Evolutionary conservation across 2,888 invertebrate species (phyloP).

Genomic region (Thereva nobilitata): DNA sequence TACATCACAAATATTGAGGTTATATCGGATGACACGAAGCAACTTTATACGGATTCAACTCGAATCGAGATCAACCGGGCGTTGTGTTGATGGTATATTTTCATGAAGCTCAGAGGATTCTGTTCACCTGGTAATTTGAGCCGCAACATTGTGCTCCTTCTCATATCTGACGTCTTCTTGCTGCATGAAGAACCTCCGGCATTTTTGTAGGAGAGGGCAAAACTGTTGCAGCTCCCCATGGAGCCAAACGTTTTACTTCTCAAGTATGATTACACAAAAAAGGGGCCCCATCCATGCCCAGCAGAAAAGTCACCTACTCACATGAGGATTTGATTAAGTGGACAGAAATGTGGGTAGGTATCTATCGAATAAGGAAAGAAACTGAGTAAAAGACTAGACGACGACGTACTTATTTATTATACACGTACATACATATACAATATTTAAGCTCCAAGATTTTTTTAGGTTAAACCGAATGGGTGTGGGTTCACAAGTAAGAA

Average conservation of each 20-base stretch:
- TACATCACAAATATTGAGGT: not conserved
- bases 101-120: slow-evolving; percentile 1
- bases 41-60: not conserved
- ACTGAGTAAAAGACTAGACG: not conserved
- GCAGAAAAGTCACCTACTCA: not conserved
- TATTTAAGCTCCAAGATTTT: not conserved
- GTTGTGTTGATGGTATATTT: not conserved
- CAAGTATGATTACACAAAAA: not conserved
- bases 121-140: slow-evolving; percentile 29
- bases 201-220: not conserved
- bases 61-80: not conserved
- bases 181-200: not conserved
- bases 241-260: not conserved
- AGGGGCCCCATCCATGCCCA: not conserved
- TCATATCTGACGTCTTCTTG: slow-evolving; percentile 24
- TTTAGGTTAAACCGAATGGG: no score
- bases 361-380: no score
- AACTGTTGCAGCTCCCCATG: not conserved
- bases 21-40: not conserved
- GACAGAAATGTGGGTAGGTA: no score
- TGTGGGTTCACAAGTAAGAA: no score
- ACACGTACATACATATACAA: not conserved
- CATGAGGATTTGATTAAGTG: no score
- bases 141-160: slow-evolving; percentile 34
- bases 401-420: not conserved